phyloP scores from a whole-genome alignment of 2,888 invertebrate species.

The Brachylomia viminalis region DNA sequence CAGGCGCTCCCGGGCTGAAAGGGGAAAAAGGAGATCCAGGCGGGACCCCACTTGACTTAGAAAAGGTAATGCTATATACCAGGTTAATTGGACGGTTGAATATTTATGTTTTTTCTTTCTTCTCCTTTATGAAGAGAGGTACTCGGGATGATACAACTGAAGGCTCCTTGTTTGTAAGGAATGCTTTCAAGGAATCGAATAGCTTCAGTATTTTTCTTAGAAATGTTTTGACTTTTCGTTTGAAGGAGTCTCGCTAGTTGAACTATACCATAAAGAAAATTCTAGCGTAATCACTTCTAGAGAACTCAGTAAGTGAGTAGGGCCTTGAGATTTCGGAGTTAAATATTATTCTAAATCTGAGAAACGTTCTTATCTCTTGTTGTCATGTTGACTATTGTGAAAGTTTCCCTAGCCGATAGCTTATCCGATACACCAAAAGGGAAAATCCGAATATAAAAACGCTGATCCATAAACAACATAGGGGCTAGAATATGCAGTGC shows the following conservation, averaged over 20 bases:
- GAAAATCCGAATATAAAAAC: conserved; percentile 16
- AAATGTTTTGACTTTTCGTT: neutral
- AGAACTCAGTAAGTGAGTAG: neutral
- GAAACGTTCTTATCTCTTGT: neutral
- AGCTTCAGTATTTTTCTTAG: neutral
- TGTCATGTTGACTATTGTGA: neutral
- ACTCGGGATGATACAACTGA: conserved; percentile 23
- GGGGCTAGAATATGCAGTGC: conserved; percentile 23
- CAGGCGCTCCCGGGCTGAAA: conserved; percentile 91
- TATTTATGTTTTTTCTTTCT: conserved; percentile 47
- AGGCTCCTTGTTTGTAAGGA: neutral
- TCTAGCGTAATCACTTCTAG: neutral
- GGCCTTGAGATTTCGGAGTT: neutral
- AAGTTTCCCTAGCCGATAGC: neutral
- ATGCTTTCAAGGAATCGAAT: conserved; percentile 30
- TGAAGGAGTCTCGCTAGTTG: neutral
- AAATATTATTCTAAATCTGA: too few relatives aligned
- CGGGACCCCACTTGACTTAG: conserved; percentile 79
- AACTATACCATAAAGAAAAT: neutral
- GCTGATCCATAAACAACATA: conserved; percentile 23
- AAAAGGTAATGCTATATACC: conserved; percentile 80
- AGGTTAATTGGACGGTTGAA: conserved; percentile 71
- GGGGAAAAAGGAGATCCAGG: conserved; percentile 94
- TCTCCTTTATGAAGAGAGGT: conserved; percentile 45
- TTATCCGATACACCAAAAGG: neutral